Conservation (phyloP, 2,113 vertebrate species). For the Emydocephalus ijimae region DNA sequence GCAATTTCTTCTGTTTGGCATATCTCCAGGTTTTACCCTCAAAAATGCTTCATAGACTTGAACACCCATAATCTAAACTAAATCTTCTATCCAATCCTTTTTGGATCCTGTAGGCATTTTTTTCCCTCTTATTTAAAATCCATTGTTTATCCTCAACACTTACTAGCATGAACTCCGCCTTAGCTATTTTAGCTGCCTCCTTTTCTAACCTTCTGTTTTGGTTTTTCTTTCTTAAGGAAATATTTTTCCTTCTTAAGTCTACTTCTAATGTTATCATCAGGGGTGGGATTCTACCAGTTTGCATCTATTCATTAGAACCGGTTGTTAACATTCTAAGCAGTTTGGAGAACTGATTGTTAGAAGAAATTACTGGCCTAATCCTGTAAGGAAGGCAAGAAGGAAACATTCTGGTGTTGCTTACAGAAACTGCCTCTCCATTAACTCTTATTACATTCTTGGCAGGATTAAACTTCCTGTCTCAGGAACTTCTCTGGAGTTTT, state of each 20-base stretch:
- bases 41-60: neutral
- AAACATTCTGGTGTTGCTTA: no score
- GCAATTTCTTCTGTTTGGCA: neutral
- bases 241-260: neutral
- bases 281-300: no score
- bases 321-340: no score
- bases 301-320: no score
- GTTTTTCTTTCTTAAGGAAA: neutral
- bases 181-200: neutral
- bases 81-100: neutral
- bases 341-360: no score
- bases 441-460: no score
- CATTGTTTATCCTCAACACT: neutral
- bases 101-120: neutral
- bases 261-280: neutral
- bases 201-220: neutral
- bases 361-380: no score
- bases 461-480: no score
- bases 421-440: no score
- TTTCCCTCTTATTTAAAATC: neutral
- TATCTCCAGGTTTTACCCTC: neutral
- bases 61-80: neutral
- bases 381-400: no score
- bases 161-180: neutral
- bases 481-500: no score